These are phyloP conservation scores for Nasua narica DNA, from an alignment of 2,797 vertebrate species.

Conservation along the genomic window DNA sequence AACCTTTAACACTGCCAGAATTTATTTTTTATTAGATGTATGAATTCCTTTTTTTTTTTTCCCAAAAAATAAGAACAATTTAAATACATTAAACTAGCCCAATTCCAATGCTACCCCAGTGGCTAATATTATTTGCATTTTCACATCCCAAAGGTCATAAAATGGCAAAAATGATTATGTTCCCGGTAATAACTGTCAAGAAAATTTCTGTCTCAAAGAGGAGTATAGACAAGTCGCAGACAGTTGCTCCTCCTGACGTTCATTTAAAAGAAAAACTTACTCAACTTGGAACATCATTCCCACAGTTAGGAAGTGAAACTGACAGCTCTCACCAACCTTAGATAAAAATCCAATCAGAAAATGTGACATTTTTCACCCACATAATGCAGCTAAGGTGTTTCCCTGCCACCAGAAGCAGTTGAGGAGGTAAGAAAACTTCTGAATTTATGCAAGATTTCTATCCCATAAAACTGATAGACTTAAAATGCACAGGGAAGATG, in stretches of 20 bases:
- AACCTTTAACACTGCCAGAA: not conserved
- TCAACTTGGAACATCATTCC: not conserved
- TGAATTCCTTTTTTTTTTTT: not conserved
- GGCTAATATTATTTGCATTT: not conserved
- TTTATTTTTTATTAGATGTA: not conserved
- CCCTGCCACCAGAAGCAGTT: not conserved
- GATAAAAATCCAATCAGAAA: slow-evolving; percentile 31
- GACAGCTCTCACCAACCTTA: not conserved
- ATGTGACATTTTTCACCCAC: slow-evolving; percentile 45
- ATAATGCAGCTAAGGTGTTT: not conserved
- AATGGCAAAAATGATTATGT: not conserved
- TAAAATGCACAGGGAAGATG: slow-evolving; percentile 57
- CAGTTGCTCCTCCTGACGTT: not conserved
- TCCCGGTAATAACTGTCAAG: not conserved
- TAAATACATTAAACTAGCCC: not conserved
- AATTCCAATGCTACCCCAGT: not conserved
- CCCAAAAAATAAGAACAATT: not conserved
- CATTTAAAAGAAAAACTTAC: not conserved
- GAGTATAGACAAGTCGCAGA: not conserved
- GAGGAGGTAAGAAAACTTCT: not conserved
- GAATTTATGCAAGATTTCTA: slow-evolving; percentile 39
- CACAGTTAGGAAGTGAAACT: slow-evolving; percentile 32
- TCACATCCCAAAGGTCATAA: not conserved
- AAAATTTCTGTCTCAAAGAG: not conserved
- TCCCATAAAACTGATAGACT: slow-evolving; percentile 35